A percentile compares a stretch with the other conserved stretches of the same genome.
Evolutionary conservation across 2,797 vertebrate species (phyloP).

Genomic region (Bradypodion ventrale): DNA sequence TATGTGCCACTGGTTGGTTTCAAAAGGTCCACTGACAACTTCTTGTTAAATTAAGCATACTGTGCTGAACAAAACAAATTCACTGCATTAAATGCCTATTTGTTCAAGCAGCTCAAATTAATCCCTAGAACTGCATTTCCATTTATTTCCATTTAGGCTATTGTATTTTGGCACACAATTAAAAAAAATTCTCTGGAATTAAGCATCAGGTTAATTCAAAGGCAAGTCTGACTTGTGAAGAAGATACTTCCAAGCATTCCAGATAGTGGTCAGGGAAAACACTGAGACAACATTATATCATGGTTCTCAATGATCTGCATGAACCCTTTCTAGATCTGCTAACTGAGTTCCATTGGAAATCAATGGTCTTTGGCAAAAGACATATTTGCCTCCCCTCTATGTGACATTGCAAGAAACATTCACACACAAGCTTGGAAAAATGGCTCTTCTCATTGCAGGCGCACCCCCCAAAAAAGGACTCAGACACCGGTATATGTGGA

Average conservation of each 20-base stretch:
- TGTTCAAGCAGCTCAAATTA: slow-evolving; percentile 44
- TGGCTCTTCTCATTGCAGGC: neutral
- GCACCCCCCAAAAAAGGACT: no score
- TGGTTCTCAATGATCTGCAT: neutral
- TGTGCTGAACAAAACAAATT: slow-evolving; percentile 36
- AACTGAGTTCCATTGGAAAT: neutral
- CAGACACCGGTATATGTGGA: no score
- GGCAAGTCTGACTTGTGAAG: neutral
- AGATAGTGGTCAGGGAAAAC: neutral
- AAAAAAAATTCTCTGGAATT: slow-evolving; percentile 27
- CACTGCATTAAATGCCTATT: slow-evolving; percentile 41
- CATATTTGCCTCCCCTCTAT: no score
- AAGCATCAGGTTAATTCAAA: neutral
- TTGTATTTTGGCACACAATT: slow-evolving; percentile 16
- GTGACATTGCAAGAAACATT: neutral
- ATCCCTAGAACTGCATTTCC: slow-evolving; percentile 39
- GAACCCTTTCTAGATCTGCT: neutral
- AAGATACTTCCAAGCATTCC: slow-evolving; percentile 4
- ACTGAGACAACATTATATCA: neutral
- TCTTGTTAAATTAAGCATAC: slow-evolving; percentile 52
- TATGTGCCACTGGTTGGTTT: slow-evolving; percentile 31
- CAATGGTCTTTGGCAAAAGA: no score
- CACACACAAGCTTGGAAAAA: neutral
- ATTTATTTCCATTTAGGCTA: slow-evolving; percentile 49
- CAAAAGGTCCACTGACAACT: slow-evolving; percentile 48